Percentiles rank a stretch among this genome's conserved stretches.
Evolutionary conservation across 2,888 invertebrate species (phyloP).

Genomic region (Lathronympha strigana): DNA sequence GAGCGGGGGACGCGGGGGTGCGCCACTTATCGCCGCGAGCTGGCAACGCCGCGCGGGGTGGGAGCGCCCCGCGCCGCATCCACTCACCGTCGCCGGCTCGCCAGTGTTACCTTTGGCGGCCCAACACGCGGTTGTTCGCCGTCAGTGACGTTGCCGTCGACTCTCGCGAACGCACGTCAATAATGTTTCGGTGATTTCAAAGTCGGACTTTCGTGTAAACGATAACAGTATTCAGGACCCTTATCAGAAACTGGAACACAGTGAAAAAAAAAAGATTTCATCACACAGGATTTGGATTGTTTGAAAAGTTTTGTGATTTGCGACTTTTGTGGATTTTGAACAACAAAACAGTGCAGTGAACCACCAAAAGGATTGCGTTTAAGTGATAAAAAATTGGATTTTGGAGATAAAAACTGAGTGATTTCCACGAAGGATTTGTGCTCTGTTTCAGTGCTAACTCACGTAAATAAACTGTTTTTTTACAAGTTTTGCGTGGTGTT

Average conservation of each 20-base stretch:
- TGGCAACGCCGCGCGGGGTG: slow-evolving; percentile 83
- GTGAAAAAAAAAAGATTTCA: slow-evolving; percentile 84
- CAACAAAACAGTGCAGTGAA: slow-evolving; percentile 77
- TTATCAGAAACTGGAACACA: slow-evolving; percentile 88
- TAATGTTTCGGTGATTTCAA: slow-evolving; percentile 81
- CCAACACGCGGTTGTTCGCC: slow-evolving; percentile 80
- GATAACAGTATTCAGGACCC: slow-evolving; percentile 81
- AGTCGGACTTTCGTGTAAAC: slow-evolving; percentile 79
- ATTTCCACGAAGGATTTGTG: slow-evolving; percentile 56
- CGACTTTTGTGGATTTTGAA: slow-evolving; percentile 71
- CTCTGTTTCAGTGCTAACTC: slow-evolving; percentile 58
- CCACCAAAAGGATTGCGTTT: slow-evolving; percentile 72
- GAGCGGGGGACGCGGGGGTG: slow-evolving; percentile 80
- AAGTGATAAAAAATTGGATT: slow-evolving; percentile 71
- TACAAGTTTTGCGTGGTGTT: slow-evolving; percentile 48
- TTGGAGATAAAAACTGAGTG: slow-evolving; percentile 63
- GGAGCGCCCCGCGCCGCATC: slow-evolving; percentile 82
- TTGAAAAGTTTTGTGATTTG: slow-evolving; percentile 71
- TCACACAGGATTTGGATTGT: slow-evolving; percentile 76
- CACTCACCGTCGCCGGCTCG: slow-evolving; percentile 85
- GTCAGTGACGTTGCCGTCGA: slow-evolving; percentile 82
- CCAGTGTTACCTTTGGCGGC: slow-evolving; percentile 87
- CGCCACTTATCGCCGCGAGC: slow-evolving; percentile 83
- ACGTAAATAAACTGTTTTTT: slow-evolving; percentile 68
- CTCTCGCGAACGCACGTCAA: slow-evolving; percentile 82